phyloP scores from a whole-genome alignment of 64 coral and sea anemone species.

The Astreopora myriophthalma region DNA sequence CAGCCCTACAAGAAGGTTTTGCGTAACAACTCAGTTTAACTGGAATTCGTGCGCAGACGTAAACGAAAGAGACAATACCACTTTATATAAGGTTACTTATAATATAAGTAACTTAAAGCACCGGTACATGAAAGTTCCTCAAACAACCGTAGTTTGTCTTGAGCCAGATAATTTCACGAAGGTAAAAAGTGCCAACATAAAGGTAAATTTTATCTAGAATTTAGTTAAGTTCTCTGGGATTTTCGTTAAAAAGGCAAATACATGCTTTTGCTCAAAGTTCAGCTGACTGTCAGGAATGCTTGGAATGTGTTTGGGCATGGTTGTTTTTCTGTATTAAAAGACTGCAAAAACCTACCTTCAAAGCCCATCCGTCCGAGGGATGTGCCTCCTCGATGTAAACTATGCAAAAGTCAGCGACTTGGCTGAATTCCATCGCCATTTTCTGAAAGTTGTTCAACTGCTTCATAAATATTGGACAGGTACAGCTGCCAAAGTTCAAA shows the following conservation, averaged over 20 bases:
- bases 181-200: no score
- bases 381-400: conserved; percentile 93
- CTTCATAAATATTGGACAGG: conserved; percentile 80
- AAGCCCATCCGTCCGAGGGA: conserved; percentile 88
- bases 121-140: neutral
- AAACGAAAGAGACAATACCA: neutral
- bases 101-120: no score
- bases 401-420: conserved; percentile 82
- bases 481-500: conserved; percentile 84
- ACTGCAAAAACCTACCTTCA: conserved; percentile 60
- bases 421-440: conserved; percentile 70
- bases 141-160: neutral
- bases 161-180: neutral
- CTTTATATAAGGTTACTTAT: neutral
- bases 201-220: neutral
- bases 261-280: neutral
- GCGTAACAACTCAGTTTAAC: neutral
- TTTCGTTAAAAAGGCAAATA: neutral
- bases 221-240: neutral
- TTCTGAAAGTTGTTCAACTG: conserved; percentile 59
- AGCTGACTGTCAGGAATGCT: neutral
- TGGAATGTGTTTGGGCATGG: neutral
- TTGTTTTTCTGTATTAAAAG: neutral
- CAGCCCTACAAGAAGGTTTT: neutral
- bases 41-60: neutral